phyloP scores from a whole-genome alignment of 2,797 vertebrate species.

The Premnoplex brunnescens region DNA sequence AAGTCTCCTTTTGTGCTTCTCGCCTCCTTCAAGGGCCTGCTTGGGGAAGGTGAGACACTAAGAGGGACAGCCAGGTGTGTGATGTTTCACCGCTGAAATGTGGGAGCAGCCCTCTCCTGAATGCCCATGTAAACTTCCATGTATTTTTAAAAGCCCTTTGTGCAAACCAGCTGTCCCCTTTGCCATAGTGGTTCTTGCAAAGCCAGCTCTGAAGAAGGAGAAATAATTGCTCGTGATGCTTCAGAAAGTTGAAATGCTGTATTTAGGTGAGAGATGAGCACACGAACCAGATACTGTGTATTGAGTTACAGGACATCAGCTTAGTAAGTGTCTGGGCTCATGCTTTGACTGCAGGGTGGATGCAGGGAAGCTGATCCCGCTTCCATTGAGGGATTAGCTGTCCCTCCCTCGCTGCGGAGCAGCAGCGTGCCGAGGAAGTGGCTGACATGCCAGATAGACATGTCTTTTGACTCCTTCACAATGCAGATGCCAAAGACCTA shows the following conservation, averaged over 20 bases:
- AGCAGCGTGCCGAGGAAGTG: conserved; percentile 4
- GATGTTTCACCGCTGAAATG: neutral
- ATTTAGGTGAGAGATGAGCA: neutral
- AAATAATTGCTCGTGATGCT: neutral
- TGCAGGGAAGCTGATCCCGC: conserved; percentile 59
- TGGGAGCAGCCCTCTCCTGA: neutral
- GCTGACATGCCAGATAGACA: conserved; percentile 24
- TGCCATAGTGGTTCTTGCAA: neutral
- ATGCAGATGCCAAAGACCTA: neutral
- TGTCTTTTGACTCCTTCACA: conserved; percentile 9
- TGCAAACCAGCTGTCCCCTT: neutral
- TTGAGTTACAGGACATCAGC: neutral
- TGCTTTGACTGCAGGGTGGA: conserved; percentile 13
- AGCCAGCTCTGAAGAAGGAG: neutral
- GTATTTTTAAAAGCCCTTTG: neutral
- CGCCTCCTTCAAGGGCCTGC: neutral
- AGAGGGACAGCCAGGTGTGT: neutral
- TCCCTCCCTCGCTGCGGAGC: neutral
- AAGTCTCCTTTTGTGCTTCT: neutral
- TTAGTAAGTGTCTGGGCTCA: neutral
- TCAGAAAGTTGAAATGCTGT: neutral
- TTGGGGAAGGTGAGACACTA: neutral
- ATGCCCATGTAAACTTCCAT: accelerated
- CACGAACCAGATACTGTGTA: conserved; percentile 28
- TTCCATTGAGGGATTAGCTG: conserved; percentile 50